Evolutionary conservation across 2,113 vertebrate genomes (phyloP).

Genomic region (Aspidoscelis tigris): DNA sequence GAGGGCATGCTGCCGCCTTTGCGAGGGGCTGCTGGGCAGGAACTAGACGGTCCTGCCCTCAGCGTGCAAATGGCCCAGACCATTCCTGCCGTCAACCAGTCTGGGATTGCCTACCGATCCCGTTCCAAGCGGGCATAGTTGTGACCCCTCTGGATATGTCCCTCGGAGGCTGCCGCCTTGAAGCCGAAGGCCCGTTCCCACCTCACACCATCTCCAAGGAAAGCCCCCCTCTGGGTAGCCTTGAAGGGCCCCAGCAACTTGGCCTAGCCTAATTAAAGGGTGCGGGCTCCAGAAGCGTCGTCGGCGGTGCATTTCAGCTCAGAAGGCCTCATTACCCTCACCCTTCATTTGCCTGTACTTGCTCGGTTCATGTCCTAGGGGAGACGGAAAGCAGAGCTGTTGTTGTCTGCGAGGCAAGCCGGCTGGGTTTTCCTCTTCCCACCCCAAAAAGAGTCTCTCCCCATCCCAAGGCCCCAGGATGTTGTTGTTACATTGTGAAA

Average conservation of each 20-base stretch:
- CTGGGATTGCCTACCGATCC: too few relatives aligned
- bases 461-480: neutral
- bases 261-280: neutral
- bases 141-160: neutral
- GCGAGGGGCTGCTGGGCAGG: too few relatives aligned
- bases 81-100: too few relatives aligned
- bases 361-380: neutral
- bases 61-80: too few relatives aligned
- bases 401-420: neutral
- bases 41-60: too few relatives aligned
- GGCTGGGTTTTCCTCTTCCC: neutral
- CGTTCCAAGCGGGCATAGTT: too few relatives aligned
- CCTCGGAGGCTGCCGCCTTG: neutral
- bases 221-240: neutral
- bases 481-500: neutral
- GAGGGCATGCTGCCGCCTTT: too few relatives aligned
- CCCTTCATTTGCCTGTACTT: neutral
- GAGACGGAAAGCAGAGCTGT: neutral
- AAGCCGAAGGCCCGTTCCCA: neutral
- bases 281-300: neutral
- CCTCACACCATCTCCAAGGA: neutral
- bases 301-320: neutral
- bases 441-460: too few relatives aligned
- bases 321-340: neutral
- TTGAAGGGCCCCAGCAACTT: neutral